These are phyloP conservation scores for Alfaro cultratus DNA, from an alignment of 2,797 vertebrate species.

Conservation along the genomic window DNA sequence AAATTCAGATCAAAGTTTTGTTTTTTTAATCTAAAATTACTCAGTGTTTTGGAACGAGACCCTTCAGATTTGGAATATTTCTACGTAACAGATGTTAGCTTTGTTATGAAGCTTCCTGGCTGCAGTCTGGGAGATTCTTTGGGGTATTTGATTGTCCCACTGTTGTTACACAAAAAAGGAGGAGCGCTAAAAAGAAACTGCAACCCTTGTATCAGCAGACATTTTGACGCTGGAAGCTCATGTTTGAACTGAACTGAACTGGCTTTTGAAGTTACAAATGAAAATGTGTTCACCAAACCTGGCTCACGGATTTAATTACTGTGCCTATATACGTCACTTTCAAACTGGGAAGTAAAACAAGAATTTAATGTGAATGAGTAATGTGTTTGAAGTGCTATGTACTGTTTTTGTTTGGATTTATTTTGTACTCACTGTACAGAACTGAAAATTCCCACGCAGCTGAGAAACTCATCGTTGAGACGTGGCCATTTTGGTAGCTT, in stretches of 20 bases:
- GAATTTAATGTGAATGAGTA: conserved; percentile 77
- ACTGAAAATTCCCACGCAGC: conserved; percentile 61
- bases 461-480: conserved; percentile 71
- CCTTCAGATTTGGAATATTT: conserved; percentile 26
- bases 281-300: conserved; percentile 45
- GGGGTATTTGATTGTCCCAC: conserved; percentile 17
- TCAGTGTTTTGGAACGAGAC: conserved; percentile 25
- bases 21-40: conserved; percentile 15
- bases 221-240: conserved; percentile 15
- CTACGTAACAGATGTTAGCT: conserved; percentile 4
- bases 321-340: conserved; percentile 82
- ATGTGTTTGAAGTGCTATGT: conserved; percentile 84
- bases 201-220: background rate
- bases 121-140: background rate
- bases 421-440: conserved; percentile 80
- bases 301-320: conserved; percentile 69
- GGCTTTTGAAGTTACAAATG: conserved; percentile 34
- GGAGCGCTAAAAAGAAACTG: conserved; percentile 5
- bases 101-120: conserved; percentile 18
- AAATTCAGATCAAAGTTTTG: conserved; percentile 36
- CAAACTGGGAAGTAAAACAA: conserved; percentile 71
- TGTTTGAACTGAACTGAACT: background rate
- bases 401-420: conserved; percentile 76
- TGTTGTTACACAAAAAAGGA: conserved; percentile 10
- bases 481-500: conserved; percentile 80